These are phyloP conservation scores for Drosophila fuyamai DNA, from an alignment of 1,140 invertebrate genomes.

Conservation along the genomic window DNA sequence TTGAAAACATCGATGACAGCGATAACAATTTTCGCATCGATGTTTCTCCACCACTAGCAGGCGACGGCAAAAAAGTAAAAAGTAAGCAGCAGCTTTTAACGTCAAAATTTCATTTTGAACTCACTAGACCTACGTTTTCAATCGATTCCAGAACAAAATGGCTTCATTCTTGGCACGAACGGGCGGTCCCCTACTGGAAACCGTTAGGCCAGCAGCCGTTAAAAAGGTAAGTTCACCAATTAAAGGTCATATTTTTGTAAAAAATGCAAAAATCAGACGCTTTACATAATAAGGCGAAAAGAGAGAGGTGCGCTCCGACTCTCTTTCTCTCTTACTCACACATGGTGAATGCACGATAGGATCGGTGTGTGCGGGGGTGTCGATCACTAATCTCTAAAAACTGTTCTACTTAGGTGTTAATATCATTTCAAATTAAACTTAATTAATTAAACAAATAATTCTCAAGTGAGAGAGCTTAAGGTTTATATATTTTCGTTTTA, in stretches of 20 bases:
- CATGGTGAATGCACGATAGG: not conserved
- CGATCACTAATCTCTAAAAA: constrained; percentile 18
- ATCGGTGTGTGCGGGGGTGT: constrained; percentile 2
- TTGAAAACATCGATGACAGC: too few relatives aligned
- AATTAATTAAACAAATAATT: not conserved
- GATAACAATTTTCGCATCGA: too few relatives aligned
- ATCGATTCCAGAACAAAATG: constrained; percentile 58
- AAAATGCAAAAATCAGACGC: constrained; percentile 33
- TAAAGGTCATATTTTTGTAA: constrained; percentile 20
- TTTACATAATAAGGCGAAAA: constrained; percentile 82
- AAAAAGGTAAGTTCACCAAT: constrained; percentile 63
- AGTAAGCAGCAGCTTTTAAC: constrained; percentile 32
- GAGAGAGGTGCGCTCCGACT: constrained; percentile 21
- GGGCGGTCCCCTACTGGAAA: constrained; percentile 61
- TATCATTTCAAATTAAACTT: constrained; percentile 1
- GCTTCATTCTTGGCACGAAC: constrained; percentile 78
- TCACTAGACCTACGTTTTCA: constrained; percentile 3
- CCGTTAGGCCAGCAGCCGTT: constrained; percentile 61
- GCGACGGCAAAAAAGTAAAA: constrained; percentile 22
- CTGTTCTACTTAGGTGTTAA: too few relatives aligned
- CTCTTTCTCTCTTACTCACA: not conserved
- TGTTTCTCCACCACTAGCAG: constrained; percentile 13
- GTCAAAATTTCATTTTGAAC: constrained; percentile 1
- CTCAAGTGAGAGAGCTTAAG: not conserved
- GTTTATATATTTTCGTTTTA: not conserved